These are phyloP conservation scores for Eulemur mongoz DNA, from an alignment of 2,797 vertebrate genomes.

Conservation along the genomic window DNA sequence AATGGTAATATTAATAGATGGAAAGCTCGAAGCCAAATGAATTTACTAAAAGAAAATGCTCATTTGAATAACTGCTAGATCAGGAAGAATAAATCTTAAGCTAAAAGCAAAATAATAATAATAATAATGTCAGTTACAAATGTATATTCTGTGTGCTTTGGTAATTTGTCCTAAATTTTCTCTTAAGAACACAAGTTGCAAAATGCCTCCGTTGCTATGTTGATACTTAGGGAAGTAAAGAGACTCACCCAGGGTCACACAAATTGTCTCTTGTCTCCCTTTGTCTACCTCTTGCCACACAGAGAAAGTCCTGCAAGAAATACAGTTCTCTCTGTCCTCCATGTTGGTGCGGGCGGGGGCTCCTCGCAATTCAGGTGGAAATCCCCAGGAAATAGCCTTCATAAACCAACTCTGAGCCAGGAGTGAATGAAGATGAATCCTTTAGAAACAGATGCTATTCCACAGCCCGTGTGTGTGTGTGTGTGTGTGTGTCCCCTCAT, in stretches of 20 bases:
- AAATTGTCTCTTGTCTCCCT: not conserved
- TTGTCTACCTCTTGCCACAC: not conserved
- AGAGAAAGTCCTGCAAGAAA: not conserved
- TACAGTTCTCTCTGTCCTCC: not conserved
- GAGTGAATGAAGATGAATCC: not conserved
- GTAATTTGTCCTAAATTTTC: not conserved
- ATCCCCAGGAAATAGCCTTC: not conserved
- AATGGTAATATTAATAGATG: not conserved
- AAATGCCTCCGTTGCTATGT: not conserved
- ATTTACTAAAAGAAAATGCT: slow-evolving; percentile 30
- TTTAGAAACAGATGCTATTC: not conserved
- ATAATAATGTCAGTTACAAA: not conserved
- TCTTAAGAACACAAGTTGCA: not conserved
- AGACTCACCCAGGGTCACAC: not conserved
- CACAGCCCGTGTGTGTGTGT: too few relatives aligned
- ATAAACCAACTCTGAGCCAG: not conserved
- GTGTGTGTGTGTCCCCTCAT: not conserved
- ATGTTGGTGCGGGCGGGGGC: not conserved
- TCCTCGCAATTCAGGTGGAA: not conserved
- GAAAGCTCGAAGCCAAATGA: slow-evolving; percentile 12
- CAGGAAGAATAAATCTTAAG: slow-evolving; percentile 19
- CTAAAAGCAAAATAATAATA: slow-evolving; percentile 24
- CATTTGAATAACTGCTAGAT: slow-evolving; percentile 25
- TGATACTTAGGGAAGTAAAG: not conserved
- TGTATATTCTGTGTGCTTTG: not conserved